Evolutionary conservation across 1,140 invertebrate genomes (phyloP), one percentile per base, ranked within the genome.

Genomic region (Procambarus clarkii): DNA sequence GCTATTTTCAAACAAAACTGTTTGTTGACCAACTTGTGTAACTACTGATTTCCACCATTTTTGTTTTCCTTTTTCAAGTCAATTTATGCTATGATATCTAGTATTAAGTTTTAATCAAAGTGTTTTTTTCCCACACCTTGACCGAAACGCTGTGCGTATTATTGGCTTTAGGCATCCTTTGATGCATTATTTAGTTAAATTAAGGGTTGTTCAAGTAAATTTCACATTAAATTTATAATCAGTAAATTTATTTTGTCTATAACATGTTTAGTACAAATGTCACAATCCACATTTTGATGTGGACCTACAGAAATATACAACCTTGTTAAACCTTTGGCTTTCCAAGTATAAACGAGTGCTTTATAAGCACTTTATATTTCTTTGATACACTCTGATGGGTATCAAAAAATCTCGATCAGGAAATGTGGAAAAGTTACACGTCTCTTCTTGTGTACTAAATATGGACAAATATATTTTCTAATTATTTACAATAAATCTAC

Each of bases 251-350:
- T 34, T 83, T 24, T 81, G 15, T 88, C 46, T 79, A 82, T 78
- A 82, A 88, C 80, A 88, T 78, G 69, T 74, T 88, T 88, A 71
- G 87, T 88, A 88, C 79, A 88, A 88, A 88, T 81, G 80, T 80
- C 79, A 82, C 69, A 71, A 82, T 80, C 87, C 79, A 88, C 87
- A 88, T 71, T 64, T 69, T 88, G 18, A 86, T 88, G 87, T 82
- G 80, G 64, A 69, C 48, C 18, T 21, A 88, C 21, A n/a, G 64
- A 48, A 88, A 88, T 74, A 60, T 81, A 88, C 78, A 81, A 88
- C 87, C 78, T 82, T 81, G 45, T 74, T 71, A 60, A 81, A 82
- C 60, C 87, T 71, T 88, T 88, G 60, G 87, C 58, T 46, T 88
- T 82, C 58, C 54, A 80, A 81, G 21, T 69, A 81, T 81, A 71